phyloP scores from a whole-genome alignment of 2,888 invertebrate species.

The Brenthis ino region DNA sequence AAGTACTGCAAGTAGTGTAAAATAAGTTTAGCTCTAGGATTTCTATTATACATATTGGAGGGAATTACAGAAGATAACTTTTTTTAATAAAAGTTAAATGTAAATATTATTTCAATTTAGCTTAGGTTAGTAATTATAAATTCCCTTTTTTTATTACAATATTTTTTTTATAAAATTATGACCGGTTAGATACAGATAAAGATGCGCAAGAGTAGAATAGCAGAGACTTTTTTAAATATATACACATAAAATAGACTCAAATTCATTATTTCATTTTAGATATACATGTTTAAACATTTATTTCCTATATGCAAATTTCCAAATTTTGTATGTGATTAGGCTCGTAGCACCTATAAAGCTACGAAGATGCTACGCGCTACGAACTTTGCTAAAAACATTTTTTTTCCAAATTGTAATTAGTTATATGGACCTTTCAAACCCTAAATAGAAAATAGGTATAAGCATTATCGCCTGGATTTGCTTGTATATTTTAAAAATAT shows the following conservation, averaged over 20 bases:
- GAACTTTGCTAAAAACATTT: constrained; percentile 42
- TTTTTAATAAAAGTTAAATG: too few relatives aligned
- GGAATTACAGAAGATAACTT: too few relatives aligned
- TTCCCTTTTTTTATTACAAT: too few relatives aligned
- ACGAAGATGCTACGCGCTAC: constrained; percentile 68
- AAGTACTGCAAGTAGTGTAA: too few relatives aligned
- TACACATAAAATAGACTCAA: neutral
- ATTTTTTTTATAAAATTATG: too few relatives aligned
- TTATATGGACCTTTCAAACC: too few relatives aligned
- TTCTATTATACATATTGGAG: too few relatives aligned
- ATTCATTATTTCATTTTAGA: neutral
- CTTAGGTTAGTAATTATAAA: too few relatives aligned
- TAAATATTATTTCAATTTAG: too few relatives aligned
- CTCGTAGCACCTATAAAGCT: constrained; percentile 60
- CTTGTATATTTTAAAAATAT: neutral
- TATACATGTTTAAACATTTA: neutral
- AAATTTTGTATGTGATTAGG: constrained; percentile 44
- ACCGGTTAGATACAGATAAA: too few relatives aligned
- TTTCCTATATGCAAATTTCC: constrained; percentile 35
- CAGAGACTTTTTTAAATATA: neutral
- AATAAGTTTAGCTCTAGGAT: too few relatives aligned
- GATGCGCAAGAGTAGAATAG: too few relatives aligned
- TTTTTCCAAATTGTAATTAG: neutral
- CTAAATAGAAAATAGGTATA: neutral
- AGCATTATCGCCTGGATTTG: neutral